Base-by-base conservation (phyloP, 1,140 invertebrate genomes). In the Macrobrachium nipponense region DNA sequence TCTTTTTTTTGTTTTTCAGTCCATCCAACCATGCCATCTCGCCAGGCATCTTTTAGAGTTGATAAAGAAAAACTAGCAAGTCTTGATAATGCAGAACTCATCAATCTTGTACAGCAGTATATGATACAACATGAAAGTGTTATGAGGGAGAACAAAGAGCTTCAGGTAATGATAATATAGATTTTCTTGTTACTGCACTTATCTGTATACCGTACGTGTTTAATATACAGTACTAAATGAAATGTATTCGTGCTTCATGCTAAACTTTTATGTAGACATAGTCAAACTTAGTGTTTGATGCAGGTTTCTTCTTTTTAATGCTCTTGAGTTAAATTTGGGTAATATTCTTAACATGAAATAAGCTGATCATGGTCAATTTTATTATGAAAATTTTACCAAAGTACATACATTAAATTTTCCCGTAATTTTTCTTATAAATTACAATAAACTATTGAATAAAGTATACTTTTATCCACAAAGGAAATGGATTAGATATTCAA, bases 111-210 rank as follows among this genome's bases (percentile, higher is more conserved):
- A 0, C 93, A 94, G 87, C 92, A 96, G 12, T 96, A 96, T 89
- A 94, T 96, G 91, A 86, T 91, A n/a, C 97, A 98, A 91, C 98
- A 98, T 91, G 95, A 96, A 89, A 94, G 95, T 0, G 90, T 98
- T 14, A 93, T 96, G 78, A 93, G 94, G 64, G 97, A 98, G 91
- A 98, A 98, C 91, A 93, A 94, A 18, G 96, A 98, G 87, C 92
- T 98, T 23, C 97, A 97, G 90, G 88, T 89, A 43, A 43, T 43
- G 1, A 20, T 11, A 14, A 20, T 10, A 36, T 8, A 15, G 51
- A 23, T 44, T 5, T 18, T 20, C 14, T 36, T n/a, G 17, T 20
- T 36, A 6, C 11, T 17, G 10, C 18, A 43, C 12, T 44, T 62
- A 0, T 64, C 8, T 23, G 51, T 51, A 51, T 43, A 23, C 23